Conservation (phyloP, 2,888 invertebrate species). For the Ctena decussata region DNA sequence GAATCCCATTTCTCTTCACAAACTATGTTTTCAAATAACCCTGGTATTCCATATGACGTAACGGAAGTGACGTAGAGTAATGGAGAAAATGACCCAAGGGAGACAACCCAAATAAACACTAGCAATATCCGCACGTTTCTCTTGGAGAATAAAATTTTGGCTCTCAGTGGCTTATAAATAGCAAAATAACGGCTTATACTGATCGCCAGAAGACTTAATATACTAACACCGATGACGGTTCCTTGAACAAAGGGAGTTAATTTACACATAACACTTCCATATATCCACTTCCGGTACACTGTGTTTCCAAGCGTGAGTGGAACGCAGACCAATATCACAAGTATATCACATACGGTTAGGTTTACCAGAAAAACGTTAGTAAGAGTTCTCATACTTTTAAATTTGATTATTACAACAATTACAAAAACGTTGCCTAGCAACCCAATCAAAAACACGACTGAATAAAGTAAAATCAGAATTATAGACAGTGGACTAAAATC, state of each 20-base stretch:
- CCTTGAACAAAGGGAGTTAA: conserved; percentile 78
- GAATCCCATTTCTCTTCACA: conserved; percentile 76
- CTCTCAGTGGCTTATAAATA: conserved; percentile 74
- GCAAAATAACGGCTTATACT: conserved; percentile 78
- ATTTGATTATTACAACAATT: conserved; percentile 73
- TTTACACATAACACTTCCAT: conserved; percentile 76
- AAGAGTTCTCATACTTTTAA: conserved; percentile 77
- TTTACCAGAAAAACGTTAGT: conserved; percentile 80
- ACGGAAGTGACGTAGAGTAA: conserved; percentile 75
- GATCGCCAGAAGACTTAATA: conserved; percentile 77
- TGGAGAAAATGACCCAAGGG: conserved; percentile 72
- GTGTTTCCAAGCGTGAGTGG: conserved; percentile 76
- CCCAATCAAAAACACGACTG: conserved; percentile 72
- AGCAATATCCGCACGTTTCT: conserved; percentile 72
- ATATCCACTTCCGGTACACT: conserved; percentile 77
- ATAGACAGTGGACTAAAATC: conserved; percentile 70
- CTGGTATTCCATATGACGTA: conserved; percentile 58
- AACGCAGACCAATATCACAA: conserved; percentile 79
- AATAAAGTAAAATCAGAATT: conserved; percentile 73
- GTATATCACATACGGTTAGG: conserved; percentile 76
- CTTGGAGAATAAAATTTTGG: conserved; percentile 73
- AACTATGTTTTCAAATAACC: conserved; percentile 64
- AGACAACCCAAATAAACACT: conserved; percentile 71
- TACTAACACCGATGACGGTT: conserved; percentile 76
- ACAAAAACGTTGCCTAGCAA: conserved; percentile 78